Evolutionary conservation across 2,113 vertebrate species (phyloP).

Genomic region (Datnioides undecimradiatus): DNA sequence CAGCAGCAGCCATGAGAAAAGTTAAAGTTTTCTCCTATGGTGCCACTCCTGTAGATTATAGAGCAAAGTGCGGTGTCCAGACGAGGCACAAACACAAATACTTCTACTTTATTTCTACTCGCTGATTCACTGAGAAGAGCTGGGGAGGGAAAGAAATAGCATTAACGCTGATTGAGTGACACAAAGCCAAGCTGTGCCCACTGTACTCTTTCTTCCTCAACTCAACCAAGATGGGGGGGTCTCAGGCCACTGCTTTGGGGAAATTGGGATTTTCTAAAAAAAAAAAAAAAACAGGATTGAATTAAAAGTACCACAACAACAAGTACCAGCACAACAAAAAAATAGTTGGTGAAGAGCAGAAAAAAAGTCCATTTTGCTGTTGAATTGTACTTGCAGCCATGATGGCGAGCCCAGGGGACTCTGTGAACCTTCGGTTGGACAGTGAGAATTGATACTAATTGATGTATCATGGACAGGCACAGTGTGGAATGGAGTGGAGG

Average conservation of each 20-base stretch:
- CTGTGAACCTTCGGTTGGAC: slow-evolving; percentile 46
- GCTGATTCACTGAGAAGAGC: slow-evolving; percentile 11
- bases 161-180: slow-evolving; percentile 41
- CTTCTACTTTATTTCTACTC: slow-evolving; percentile 46
- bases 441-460: slow-evolving; percentile 69
- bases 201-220: slow-evolving; percentile 37
- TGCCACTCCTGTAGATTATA: slow-evolving; percentile 5
- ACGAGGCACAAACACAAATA: slow-evolving; percentile 33
- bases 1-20: slow-evolving; percentile 35
- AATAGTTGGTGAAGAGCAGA: slow-evolving; percentile 14
- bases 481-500: slow-evolving; percentile 71
- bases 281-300: slow-evolving; percentile 58
- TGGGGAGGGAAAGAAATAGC: background rate
- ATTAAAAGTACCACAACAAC: slow-evolving; percentile 59
- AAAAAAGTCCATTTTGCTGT: slow-evolving; percentile 23
- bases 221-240: slow-evolving; percentile 39
- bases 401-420: slow-evolving; percentile 39
- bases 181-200: slow-evolving; percentile 41
- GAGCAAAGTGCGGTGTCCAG: background rate
- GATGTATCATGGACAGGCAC: slow-evolving; percentile 66
- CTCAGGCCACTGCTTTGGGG: slow-evolving; percentile 54
- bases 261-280: slow-evolving; percentile 65
- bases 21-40: slow-evolving; percentile 14
- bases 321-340: slow-evolving; percentile 25
- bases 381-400: slow-evolving; percentile 29